Base-by-base conservation (phyloP, 2,113 vertebrate species). In the Hemichromis elongatus region DNA sequence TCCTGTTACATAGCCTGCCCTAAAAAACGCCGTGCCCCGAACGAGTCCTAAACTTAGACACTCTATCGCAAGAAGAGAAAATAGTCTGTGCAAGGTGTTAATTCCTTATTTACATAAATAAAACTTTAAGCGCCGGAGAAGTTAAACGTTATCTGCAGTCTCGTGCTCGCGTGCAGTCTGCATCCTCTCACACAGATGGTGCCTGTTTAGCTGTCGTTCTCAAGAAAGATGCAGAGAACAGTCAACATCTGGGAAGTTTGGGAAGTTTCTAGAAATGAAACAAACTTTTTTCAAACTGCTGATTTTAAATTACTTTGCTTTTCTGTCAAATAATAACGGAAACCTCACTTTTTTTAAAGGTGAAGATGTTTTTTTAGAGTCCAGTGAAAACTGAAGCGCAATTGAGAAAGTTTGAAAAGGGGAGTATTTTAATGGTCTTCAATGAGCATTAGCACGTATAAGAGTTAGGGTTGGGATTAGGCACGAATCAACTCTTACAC, bases 241-340 rank as follows among this genome's bases (percentile, higher is more conserved):
- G 30, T 79, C 37, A 45, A 21, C 70, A 77, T 83, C 81, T 80
- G 47, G 47, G 75, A 45, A 42, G 33, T 28, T 50, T 82, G 9
- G 42, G 13, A n/a, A 68, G 55, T 68, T 6, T 19, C n/a, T 3
- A 6, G 50, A 11, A 73, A 68, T 24, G 7, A 42, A 68, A 28
- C 50, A 24, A 0, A 73, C 9, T 24, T 19, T 4, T 45, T 18
- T 7, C n/a, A 45, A 77, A 3, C 37, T 42, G n/a, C 63, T 26
- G 66, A 19, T 47, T 30, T 2, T 75, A 37, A 79, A 87, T 47
- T 55, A 24, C 12, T 19, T 75, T 21, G 11, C 50, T 79, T 85
- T 86, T n/a, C 56, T 81, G 50, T 83, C 21, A 79, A n/a, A 70
- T 56, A 5, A 56, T 52, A 73, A 77, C n/a, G 26, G n/a, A 26